phyloP scores from a whole-genome alignment of 2,113 vertebrate species.

The Ceyx margarethae region DNA sequence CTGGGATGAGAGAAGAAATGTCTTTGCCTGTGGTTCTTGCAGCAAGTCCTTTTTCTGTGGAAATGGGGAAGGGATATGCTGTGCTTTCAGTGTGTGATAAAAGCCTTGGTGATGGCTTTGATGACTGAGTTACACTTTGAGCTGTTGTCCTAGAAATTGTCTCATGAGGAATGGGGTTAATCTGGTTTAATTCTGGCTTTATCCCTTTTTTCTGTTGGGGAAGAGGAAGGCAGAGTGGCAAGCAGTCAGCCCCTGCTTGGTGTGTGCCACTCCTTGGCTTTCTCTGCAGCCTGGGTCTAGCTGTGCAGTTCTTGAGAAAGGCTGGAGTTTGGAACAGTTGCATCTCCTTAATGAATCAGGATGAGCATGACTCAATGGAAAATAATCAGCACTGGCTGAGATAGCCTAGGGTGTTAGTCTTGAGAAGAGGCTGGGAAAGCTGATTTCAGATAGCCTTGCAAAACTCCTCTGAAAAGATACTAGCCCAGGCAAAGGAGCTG shows the following conservation, averaged over 20 bases:
- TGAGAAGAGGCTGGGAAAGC: background rate
- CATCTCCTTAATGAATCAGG: background rate
- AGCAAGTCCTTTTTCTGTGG: background rate
- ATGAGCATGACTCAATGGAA: conserved; percentile 26
- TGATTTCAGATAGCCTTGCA: background rate
- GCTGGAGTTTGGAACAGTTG: conserved; percentile 15
- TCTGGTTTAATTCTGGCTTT: background rate
- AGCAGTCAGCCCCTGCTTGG: background rate
- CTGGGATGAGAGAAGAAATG: background rate
- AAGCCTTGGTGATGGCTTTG: background rate
- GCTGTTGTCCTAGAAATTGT: background rate
- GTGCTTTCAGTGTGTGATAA: background rate
- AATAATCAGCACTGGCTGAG: background rate
- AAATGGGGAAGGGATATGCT: background rate
- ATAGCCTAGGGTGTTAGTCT: background rate
- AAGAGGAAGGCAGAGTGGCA: background rate
- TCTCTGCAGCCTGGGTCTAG: background rate
- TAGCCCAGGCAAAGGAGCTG: background rate
- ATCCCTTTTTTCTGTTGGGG: background rate
- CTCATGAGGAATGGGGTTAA: background rate
- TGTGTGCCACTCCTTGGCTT: background rate
- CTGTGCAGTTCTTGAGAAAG: background rate
- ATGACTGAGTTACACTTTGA: background rate
- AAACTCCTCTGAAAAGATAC: background rate
- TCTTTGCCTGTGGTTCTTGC: background rate